A percentile compares a stretch with the other conserved stretches of the same genome.
Conservation (phyloP, 1,140 invertebrate species). For the Thaumatotibia leucotreta region DNA sequence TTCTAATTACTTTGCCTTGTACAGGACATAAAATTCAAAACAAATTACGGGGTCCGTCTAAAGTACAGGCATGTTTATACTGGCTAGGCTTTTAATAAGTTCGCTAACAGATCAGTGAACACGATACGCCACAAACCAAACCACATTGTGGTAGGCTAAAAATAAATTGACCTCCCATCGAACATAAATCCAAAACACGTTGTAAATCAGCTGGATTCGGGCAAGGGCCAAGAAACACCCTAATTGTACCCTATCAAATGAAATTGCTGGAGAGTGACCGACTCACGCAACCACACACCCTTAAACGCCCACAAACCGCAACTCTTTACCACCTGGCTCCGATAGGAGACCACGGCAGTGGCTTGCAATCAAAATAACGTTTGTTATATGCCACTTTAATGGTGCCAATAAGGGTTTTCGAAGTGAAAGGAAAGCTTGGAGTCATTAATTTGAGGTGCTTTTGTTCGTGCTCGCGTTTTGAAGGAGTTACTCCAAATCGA, state of each 20-base stretch:
- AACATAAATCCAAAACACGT: conserved; percentile 7
- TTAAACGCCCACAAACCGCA: not conserved
- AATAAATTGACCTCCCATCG: not conserved
- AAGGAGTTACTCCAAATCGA: not conserved
- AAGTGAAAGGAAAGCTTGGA: not conserved
- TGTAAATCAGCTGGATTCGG: not conserved
- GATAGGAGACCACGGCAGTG: not conserved
- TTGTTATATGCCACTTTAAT: conserved; percentile 1
- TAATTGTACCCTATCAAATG: conserved; percentile 5
- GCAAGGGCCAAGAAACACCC: not conserved
- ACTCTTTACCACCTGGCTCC: not conserved
- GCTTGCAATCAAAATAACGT: conserved; percentile 6
- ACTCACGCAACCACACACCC: not conserved
- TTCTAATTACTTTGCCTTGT: too few species aligned
- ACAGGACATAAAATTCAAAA: too few species aligned
- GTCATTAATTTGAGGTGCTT: not conserved
- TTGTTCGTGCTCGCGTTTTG: not conserved
- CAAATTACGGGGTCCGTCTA: too few species aligned
- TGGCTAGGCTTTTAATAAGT: too few species aligned
- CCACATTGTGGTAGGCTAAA: not conserved
- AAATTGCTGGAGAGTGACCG: not conserved
- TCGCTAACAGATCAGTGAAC: too few species aligned
- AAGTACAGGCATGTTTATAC: too few species aligned
- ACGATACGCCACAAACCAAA: not conserved
- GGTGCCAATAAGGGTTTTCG: conserved; percentile 1